Base-by-base conservation (phyloP, 2,797 vertebrate species). In the Silurus lanzhouensis region DNA sequence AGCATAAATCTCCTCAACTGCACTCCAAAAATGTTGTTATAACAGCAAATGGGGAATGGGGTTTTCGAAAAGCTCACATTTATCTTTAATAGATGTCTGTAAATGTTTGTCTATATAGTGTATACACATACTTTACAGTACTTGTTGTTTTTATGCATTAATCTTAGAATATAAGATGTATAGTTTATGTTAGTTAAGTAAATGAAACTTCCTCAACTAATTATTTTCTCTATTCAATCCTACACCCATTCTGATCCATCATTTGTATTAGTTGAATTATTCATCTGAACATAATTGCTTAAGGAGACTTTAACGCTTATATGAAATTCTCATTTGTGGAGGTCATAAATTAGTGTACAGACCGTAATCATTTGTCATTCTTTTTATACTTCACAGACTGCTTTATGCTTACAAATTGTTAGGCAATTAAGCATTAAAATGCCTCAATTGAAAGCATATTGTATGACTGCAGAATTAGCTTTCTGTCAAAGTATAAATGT, bases 221-320 rank as follows among this genome's bases (percentile, higher is more conserved):
- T n/a, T 10, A 31, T 58, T 60, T 61, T 31, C n/a, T 55, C 48
- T 5, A 31, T 58, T 38, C 27, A 2, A 3, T 60, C 55, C 31
- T 58, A 7, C 57, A 31, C 8, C 14, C n/a, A 79, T 22, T 66
- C 14, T 81, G 75, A 83, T 84, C 75, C 20, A 55, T 52, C 67
- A 31, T 83, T 66, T 80, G 76, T 60, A 60, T 82, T 52, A 78
- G 68, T 84, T 78, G 71, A 83, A 87, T 88, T 68, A 83, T 82
- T 66, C 52, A 83, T 48, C 81, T 83, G 14, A 84, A 84, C 85
- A 78, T 83, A 74, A 80, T 63, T 46, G 46, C 20, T 44, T 79
- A 44, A n/a, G 20, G 2, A 81, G n/a, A 67, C 64, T 31, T 81
- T 31, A 55, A 81, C 46, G 1, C 44, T 64, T 75, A 60, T 58